Conservation (phyloP, 92 coral and sea anemone genomes). For the Scolanthus callimorphus region DNA sequence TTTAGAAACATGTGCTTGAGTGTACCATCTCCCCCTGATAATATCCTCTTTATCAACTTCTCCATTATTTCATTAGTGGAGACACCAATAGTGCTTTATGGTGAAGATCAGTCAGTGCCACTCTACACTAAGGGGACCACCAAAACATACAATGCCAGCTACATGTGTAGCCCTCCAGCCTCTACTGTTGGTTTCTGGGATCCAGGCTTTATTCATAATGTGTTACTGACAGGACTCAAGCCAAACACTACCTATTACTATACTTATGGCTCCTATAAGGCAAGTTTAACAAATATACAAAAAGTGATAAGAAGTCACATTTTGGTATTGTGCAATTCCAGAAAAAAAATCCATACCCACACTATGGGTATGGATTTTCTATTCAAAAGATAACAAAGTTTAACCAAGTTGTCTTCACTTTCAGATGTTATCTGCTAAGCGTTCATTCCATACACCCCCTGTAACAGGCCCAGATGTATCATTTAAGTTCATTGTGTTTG, state of each 20-base stretch:
- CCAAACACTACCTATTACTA: conserved; percentile 51
- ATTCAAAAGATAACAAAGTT: too few relatives aligned
- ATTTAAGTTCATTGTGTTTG: conserved; percentile 81
- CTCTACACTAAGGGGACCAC: conserved; percentile 31
- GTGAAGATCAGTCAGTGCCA: conserved; percentile 16
- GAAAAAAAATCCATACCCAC: too few relatives aligned
- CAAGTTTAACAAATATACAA: too few relatives aligned
- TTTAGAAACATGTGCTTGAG: too few relatives aligned
- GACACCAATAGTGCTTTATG: conserved; percentile 24
- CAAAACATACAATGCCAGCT: conserved; percentile 50
- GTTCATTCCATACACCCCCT: conserved; percentile 57
- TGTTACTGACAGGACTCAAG: conserved; percentile 43
- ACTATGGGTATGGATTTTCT: too few relatives aligned
- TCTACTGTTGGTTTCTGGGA: conserved; percentile 31
- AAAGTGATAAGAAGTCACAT: too few relatives aligned
- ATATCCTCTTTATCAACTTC: too few relatives aligned
- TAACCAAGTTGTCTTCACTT: not conserved
- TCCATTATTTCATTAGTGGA: conserved; percentile 9
- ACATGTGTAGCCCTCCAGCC: conserved; percentile 22
- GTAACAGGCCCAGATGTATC: conserved; percentile 68
- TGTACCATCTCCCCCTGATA: too few relatives aligned
- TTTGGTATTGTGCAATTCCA: too few relatives aligned
- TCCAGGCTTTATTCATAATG: conserved; percentile 75
- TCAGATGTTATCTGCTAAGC: conserved; percentile 4
- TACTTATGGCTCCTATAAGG: conserved; percentile 51